A percentile compares a stretch with the other conserved stretches of the same genome.
Conservation (phyloP, 2,113 vertebrate genomes). For the Shinisaurus crocodilurus region DNA sequence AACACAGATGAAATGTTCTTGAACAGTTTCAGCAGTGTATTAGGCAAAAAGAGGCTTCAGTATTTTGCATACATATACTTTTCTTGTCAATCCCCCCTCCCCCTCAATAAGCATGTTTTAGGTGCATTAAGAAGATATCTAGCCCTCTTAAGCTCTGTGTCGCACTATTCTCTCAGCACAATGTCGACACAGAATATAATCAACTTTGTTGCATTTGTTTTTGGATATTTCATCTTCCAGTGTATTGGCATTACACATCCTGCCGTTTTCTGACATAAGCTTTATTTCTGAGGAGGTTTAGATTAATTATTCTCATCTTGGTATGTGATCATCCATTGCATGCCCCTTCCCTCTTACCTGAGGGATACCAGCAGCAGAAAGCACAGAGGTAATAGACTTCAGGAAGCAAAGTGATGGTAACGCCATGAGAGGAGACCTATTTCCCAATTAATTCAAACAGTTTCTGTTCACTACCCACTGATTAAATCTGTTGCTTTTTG, state of each 20-base stretch:
- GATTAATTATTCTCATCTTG: slow-evolving; percentile 48
- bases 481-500: slow-evolving; percentile 53
- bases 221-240: slow-evolving; percentile 4
- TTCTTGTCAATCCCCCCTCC: neutral
- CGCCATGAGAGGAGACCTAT: slow-evolving; percentile 34
- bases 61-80: neutral
- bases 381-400: slow-evolving; percentile 33
- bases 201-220: slow-evolving; percentile 7
- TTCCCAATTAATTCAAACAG: slow-evolving; percentile 57
- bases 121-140: neutral
- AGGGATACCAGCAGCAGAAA: slow-evolving; percentile 29
- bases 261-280: neutral
- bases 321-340: slow-evolving; percentile 15
- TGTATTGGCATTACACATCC: slow-evolving; percentile 18
- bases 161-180: neutral
- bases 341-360: slow-evolving; percentile 23
- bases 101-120: neutral
- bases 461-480: slow-evolving; percentile 42
- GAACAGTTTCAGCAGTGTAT: slow-evolving; percentile 50
- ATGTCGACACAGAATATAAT: neutral
- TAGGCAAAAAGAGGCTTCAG: slow-evolving; percentile 2
- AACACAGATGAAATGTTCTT: slow-evolving; percentile 54
- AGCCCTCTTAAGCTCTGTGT: neutral
- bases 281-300: slow-evolving; percentile 25
- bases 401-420: slow-evolving; percentile 40